These are phyloP conservation scores for Hesperophylax magnus DNA, from an alignment of 1,140 invertebrate species.

Conservation along the genomic window DNA sequence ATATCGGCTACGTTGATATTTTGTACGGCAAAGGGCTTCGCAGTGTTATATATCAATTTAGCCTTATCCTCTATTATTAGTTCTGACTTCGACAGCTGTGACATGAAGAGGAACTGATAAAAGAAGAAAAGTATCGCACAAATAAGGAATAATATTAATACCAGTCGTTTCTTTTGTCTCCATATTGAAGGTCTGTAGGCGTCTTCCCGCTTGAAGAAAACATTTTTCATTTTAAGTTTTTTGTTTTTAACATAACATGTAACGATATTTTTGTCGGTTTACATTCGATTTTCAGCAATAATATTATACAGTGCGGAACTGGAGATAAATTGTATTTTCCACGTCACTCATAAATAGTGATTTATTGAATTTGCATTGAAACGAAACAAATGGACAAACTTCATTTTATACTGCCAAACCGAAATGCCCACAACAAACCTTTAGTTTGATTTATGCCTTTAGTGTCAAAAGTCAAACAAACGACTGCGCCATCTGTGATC, in stretches of 20 bases:
- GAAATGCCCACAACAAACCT: too few species aligned
- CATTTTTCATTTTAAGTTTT: conserved; percentile 28
- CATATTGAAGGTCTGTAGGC: conserved; percentile 26
- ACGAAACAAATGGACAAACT: too few species aligned
- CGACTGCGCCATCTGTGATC: too few species aligned
- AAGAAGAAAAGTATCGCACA: conserved; percentile 43
- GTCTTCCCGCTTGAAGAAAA: conserved; percentile 35
- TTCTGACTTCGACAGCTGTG: conserved; percentile 40
- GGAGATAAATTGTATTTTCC: too few species aligned
- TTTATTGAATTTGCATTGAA: too few species aligned
- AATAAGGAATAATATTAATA: conserved; percentile 37
- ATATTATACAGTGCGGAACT: too few species aligned
- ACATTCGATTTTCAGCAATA: too few species aligned
- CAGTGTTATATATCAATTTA: conserved; percentile 9
- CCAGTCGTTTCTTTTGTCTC: conserved; percentile 38
- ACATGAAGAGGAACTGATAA: conserved; percentile 50
- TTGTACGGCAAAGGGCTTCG: conserved; percentile 5
- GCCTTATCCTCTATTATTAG: conserved; percentile 13
- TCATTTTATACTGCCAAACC: too few species aligned
- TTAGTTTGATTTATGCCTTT: too few species aligned
- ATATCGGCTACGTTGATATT: conserved; percentile 58
- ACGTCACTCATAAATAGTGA: too few species aligned
- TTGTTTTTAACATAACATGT: neutral
- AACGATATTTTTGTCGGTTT: too few species aligned
- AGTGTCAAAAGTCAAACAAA: too few species aligned